Conservation (phyloP, 1,140 invertebrate species). For the Limonius californicus region DNA sequence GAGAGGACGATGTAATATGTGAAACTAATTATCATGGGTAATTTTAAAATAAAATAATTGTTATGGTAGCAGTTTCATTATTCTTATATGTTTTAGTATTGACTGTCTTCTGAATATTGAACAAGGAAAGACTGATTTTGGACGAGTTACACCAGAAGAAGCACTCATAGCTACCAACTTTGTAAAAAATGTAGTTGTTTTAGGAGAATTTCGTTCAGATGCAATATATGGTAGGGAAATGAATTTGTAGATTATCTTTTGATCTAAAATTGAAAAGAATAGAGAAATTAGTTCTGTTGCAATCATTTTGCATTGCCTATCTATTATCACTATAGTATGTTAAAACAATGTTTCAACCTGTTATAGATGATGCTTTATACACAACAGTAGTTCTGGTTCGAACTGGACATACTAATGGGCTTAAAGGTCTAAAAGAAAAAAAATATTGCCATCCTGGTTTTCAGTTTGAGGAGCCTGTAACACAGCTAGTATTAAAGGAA, state of each 20-base stretch:
- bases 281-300: slow-evolving; percentile 22
- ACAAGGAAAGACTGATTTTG: slow-evolving; percentile 23
- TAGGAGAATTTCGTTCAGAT: slow-evolving; percentile 30
- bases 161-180: slow-evolving; percentile 28
- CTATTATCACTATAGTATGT: no score
- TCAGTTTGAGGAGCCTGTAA: slow-evolving; percentile 52
- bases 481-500: slow-evolving; percentile 55
- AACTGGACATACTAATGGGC: slow-evolving; percentile 41
- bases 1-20: background rate
- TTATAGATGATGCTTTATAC: slow-evolving; percentile 55
- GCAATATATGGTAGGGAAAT: slow-evolving; percentile 6
- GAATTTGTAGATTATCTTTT: no score
- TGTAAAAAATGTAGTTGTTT: slow-evolving; percentile 23
- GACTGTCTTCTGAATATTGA: slow-evolving; percentile 36
- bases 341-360: no score
- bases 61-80: background rate
- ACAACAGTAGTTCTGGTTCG: slow-evolving; percentile 57
- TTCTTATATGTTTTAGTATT: slow-evolving; percentile 20
- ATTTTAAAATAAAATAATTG: background rate
- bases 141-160: slow-evolving; percentile 28
- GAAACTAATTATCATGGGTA: background rate
- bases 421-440: slow-evolving; percentile 48
- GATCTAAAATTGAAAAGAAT: no score
- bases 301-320: slow-evolving; percentile 25
- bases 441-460: slow-evolving; percentile 64